Percentiles rank a stretch among this genome's conserved stretches.
These are phyloP conservation scores for Tenthredo livida DNA, from an alignment of 2,888 invertebrate species.

Conservation along the genomic window DNA sequence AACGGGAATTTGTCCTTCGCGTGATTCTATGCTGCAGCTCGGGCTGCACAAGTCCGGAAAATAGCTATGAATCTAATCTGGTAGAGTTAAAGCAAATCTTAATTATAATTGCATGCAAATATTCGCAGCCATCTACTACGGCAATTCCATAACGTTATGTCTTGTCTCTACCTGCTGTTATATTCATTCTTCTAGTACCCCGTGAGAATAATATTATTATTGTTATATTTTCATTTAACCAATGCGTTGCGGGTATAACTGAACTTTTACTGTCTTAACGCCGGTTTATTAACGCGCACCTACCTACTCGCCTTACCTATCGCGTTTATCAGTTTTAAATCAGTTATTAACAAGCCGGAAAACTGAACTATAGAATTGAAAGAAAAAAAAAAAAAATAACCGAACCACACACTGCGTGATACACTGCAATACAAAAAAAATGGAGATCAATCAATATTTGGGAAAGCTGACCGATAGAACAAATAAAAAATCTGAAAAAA, in stretches of 20 bases:
- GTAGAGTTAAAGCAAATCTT: slow-evolving; percentile 31
- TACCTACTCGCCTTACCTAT: no score
- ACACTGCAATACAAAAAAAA: no score
- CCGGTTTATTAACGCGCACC: not conserved
- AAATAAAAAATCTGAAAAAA: no score
- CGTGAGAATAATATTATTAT: slow-evolving; percentile 15
- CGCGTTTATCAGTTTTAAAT: not conserved
- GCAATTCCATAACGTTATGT: not conserved
- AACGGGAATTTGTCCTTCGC: slow-evolving; percentile 42
- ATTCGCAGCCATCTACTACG: not conserved
- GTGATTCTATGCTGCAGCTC: not conserved
- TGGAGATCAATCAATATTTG: no score
- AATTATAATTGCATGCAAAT: slow-evolving; percentile 50
- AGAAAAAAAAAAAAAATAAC: no score
- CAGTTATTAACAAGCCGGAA: not conserved
- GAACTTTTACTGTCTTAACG: slow-evolving; percentile 10
- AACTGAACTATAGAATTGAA: not conserved
- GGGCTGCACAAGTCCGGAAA: not conserved
- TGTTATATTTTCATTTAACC: not conserved
- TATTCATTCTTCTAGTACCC: not conserved
- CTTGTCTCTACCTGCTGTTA: slow-evolving; percentile 6
- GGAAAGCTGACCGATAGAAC: no score
- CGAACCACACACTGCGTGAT: no score
- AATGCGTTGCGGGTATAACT: not conserved
- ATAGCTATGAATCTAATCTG: slow-evolving; percentile 34